Percentiles rank a stretch among this genome's conserved stretches.
Conservation (phyloP, 2,113 vertebrate genomes). For the Pardalotus punctatus region DNA sequence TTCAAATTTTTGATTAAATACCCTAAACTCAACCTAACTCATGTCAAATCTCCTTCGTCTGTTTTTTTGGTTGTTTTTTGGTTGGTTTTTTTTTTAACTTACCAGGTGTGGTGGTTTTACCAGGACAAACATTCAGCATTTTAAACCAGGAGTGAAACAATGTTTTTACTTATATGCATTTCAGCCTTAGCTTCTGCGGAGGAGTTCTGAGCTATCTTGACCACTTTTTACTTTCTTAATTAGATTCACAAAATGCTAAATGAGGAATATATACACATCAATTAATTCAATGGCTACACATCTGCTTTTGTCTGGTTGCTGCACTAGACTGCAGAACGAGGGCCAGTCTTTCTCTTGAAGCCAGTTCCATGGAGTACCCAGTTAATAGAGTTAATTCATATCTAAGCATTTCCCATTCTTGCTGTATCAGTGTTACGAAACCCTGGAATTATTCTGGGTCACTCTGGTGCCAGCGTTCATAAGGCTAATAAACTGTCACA, state of each 20-base stretch:
- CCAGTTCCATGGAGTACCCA: background rate
- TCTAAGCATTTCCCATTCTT: background rate
- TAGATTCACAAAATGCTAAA: background rate
- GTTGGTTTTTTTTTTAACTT: no score
- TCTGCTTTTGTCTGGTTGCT: background rate
- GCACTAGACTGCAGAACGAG: background rate
- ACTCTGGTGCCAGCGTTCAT: background rate
- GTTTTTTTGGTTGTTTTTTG: background rate
- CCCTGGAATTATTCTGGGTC: constrained; percentile 32
- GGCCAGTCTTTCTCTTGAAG: background rate
- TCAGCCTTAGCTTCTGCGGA: background rate
- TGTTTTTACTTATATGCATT: background rate
- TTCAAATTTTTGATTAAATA: background rate
- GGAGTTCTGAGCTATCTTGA: background rate
- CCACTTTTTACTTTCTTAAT: background rate
- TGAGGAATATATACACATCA: background rate
- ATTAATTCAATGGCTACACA: background rate
- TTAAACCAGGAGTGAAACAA: background rate
- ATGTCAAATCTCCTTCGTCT: background rate
- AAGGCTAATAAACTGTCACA: constrained; percentile 25
- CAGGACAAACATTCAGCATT: background rate
- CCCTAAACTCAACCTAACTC: background rate
- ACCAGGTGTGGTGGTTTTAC: no score
- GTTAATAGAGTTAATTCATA: constrained; percentile 45
- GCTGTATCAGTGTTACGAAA: constrained; percentile 38